Percentiles rank a stretch among this genome's conserved stretches.
phyloP scores from a whole-genome alignment of 2,797 vertebrate species.

The Eidolon dupreanum region DNA sequence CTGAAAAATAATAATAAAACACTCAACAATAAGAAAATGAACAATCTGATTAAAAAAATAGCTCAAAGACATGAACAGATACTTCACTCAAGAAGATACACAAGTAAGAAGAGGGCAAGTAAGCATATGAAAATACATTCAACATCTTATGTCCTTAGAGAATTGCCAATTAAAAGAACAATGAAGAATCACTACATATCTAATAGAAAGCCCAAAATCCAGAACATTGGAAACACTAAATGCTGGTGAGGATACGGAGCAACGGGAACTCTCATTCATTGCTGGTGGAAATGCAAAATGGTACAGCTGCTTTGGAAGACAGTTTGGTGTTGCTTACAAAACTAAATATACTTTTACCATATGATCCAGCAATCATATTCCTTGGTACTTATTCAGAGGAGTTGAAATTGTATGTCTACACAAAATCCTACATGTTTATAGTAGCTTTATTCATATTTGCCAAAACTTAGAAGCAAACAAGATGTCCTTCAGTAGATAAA shows the following conservation, averaged over 20 bases:
- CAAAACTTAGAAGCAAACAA: neutral
- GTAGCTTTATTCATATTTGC: neutral
- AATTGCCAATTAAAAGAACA: neutral
- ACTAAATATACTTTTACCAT: neutral
- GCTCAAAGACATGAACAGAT: neutral
- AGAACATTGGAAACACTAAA: neutral
- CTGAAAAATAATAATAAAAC: neutral
- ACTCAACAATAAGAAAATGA: neutral
- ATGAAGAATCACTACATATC: neutral
- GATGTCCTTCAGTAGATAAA: neutral
- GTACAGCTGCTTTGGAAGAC: neutral
- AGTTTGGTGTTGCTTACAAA: neutral
- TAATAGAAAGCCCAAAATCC: neutral
- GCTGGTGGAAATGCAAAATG: neutral
- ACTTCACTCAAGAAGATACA: neutral
- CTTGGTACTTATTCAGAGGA: neutral
- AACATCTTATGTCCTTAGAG: neutral
- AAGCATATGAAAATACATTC: neutral
- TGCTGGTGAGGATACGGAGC: neutral
- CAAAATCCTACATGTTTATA: neutral
- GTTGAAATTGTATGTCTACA: neutral
- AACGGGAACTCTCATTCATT: neutral
- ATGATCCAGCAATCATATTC: neutral
- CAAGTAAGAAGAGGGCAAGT: neutral
- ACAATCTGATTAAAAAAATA: neutral